Evolutionary conservation across 2,888 invertebrate species (phyloP).

Genomic region (Graphium colonna): DNA sequence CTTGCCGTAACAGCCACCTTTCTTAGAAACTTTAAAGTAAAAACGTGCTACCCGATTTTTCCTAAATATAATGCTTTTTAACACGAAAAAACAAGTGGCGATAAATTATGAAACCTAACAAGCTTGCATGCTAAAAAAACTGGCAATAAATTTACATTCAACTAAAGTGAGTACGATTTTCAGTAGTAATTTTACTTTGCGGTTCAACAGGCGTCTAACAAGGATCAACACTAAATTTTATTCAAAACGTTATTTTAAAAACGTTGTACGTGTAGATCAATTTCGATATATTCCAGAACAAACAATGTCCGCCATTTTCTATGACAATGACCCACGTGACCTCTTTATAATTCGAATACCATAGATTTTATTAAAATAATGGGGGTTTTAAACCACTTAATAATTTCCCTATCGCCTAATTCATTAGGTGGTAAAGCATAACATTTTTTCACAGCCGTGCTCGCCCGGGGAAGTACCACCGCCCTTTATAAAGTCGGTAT

Average conservation of each 20-base stretch:
- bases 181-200: not conserved
- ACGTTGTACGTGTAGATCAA: not conserved
- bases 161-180: constrained; percentile 10
- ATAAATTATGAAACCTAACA: not conserved
- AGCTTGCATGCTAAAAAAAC: not conserved
- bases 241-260: not conserved
- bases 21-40: not conserved
- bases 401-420: too few species aligned
- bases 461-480: too few species aligned
- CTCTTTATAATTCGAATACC: constrained; percentile 10
- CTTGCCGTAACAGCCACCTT: not conserved
- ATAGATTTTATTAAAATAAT: constrained; percentile 21
- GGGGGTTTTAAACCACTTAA: too few species aligned
- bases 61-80: not conserved
- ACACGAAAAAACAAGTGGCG: not conserved
- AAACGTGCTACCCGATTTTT: not conserved
- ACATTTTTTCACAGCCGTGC: too few species aligned
- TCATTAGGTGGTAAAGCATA: too few species aligned
- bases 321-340: not conserved
- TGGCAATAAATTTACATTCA: constrained; percentile 5
- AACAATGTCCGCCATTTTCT: constrained; percentile 1
- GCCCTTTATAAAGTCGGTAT: too few species aligned
- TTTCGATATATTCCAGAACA: constrained; percentile 6
- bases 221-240: not conserved
- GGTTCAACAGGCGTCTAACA: not conserved